Base-by-base conservation (phyloP, 2,888 invertebrate genomes). In the Chirona hameri region DNA sequence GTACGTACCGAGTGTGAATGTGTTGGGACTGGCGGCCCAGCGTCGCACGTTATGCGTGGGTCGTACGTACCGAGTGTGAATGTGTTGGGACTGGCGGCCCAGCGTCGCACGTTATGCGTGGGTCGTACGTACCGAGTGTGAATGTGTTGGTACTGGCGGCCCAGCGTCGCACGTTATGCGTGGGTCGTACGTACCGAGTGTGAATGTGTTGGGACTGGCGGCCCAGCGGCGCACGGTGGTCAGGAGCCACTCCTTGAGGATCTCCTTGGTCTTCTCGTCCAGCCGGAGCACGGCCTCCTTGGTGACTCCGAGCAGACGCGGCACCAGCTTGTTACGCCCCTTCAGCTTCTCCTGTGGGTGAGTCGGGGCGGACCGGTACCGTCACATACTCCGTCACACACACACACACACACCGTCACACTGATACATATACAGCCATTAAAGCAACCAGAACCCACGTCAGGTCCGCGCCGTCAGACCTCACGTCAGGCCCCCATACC, bases 21-120 rank as follows among this genome's bases (percentile, higher is more conserved):
- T 98, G 88, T 99, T 99, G 0, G 98, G 98, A 69, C 97, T 97
- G 83, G 99, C 99, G 84, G 98, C 99, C 99, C 99, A 99, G 84
- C 99, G 91, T 81, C 97, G 91, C 12, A 99, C 99, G 99, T 98
- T 99, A 99, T 0, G 96, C 97, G 89, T 98, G 96, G 86, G 9
- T 48, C 7, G 48, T 48, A 7, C 48, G 48, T 48, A 48, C 48
- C 48, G 48, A 48, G 48, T 48, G 48, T 12, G 48, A 48, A 48
- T 10, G 48, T 48, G 48, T 48, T 48, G 48, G 48, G 48, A 12
- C 48, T 48, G 48, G 48, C 48, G 9, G 48, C 48, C 48, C 48
- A 48, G 9, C 48, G 48, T 7, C 48, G 48, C 48, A 48, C 48
- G 48, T 48, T 7, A 12, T 48, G 86, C 99, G 90, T 0, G 98